Percentiles rank a stretch among this genome's conserved stretches.
Evolutionary conservation across 2,797 vertebrate species (phyloP).

Genomic region (Labroides dimidiatus): DNA sequence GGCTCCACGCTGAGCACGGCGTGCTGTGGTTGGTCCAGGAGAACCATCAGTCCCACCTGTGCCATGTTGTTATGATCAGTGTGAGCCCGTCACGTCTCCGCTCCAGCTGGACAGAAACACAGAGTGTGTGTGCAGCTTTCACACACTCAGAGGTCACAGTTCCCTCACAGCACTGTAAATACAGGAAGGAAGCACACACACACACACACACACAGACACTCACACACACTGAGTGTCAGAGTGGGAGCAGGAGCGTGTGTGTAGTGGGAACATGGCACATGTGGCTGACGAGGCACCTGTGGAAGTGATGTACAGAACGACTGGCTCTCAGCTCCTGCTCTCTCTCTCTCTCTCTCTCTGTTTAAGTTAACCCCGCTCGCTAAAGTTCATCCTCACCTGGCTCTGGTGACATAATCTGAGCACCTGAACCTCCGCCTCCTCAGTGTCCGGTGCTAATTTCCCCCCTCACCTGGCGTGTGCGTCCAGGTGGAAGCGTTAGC

Average conservation of each 20-base stretch:
- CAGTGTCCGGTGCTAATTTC: constrained; percentile 67
- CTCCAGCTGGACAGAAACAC: neutral
- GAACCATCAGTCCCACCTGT: constrained; percentile 35
- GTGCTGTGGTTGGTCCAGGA: constrained; percentile 51
- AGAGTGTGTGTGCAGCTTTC: constrained; percentile 7
- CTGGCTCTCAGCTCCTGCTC: constrained; percentile 31
- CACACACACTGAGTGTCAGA: no score
- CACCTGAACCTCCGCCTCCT: constrained; percentile 4
- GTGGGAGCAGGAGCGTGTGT: constrained; percentile 23
- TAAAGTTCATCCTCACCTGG: constrained; percentile 35
- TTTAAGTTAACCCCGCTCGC: no score
- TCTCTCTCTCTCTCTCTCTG: neutral
- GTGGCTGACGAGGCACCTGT: constrained; percentile 8
- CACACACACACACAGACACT: no score
- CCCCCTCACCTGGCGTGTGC: constrained; percentile 15
- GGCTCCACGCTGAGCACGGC: constrained; percentile 30
- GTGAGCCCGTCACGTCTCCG: neutral
- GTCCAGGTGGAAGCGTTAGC: constrained; percentile 62
- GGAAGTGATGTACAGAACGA: constrained; percentile 72
- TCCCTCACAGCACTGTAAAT: constrained; percentile 27
- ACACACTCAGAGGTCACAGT: neutral
- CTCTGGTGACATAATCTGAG: neutral
- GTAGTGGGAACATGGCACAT: constrained; percentile 60
- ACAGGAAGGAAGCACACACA: constrained; percentile 46
- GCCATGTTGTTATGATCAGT: constrained; percentile 66